phyloP scores from a whole-genome alignment of 2,888 invertebrate species.

The Phasia obesa region DNA sequence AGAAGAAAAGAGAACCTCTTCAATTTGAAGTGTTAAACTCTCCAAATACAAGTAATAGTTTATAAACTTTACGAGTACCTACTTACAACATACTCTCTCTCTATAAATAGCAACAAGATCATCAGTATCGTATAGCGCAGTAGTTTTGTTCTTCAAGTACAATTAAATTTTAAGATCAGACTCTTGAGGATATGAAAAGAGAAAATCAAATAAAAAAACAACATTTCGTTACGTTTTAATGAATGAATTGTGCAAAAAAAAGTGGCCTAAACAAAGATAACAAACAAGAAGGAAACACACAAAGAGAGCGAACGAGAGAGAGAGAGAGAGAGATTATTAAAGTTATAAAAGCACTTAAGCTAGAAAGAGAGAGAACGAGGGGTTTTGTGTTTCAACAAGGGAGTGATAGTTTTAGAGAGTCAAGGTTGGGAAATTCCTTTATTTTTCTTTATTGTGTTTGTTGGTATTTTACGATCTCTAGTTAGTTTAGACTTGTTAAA shows the following conservation, averaged over 20 bases:
- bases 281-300: too few species aligned
- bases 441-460: slow-evolving; percentile 20
- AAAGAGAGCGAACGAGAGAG: too few species aligned
- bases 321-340: too few species aligned
- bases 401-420: slow-evolving; percentile 52
- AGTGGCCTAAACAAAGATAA: slow-evolving; percentile 14
- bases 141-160: neutral
- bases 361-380: slow-evolving; percentile 30
- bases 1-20: slow-evolving; percentile 70
- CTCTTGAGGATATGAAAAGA: slow-evolving; percentile 45
- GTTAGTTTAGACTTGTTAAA: slow-evolving; percentile 78
- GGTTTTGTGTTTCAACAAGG: slow-evolving; percentile 40
- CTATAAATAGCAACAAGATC: slow-evolving; percentile 27
- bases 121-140: slow-evolving; percentile 13
- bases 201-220: slow-evolving; percentile 31
- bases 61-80: slow-evolving; percentile 6
- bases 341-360: neutral
- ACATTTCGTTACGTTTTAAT: slow-evolving; percentile 68
- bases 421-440: slow-evolving; percentile 75
- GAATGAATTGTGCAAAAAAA: slow-evolving; percentile 64
- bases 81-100: slow-evolving; percentile 16
- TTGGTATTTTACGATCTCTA: slow-evolving; percentile 15
- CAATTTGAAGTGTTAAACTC: slow-evolving; percentile 76
- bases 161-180: slow-evolving; percentile 21
- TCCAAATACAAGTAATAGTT: slow-evolving; percentile 58